Evolutionary conservation across 2,113 vertebrate species (phyloP).

Genomic region (Tyto alba): DNA sequence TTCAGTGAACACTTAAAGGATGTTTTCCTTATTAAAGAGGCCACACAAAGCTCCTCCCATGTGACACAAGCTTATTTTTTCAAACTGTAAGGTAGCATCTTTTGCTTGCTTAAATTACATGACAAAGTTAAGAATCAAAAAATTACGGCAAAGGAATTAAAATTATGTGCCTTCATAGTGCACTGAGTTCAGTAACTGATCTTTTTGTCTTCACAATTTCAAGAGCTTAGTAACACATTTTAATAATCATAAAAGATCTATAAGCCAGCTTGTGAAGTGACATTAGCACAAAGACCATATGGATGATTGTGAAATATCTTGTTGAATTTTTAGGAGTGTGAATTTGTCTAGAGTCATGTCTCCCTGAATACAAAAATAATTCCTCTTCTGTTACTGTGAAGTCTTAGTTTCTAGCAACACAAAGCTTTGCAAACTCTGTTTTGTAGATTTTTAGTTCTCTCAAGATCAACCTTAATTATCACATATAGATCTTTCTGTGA

Average conservation of each 20-base stretch:
- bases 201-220: constrained; percentile 52
- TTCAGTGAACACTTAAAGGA: not conserved
- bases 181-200: constrained; percentile 41
- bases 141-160: not conserved
- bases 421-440: not conserved
- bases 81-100: not conserved
- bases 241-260: constrained; percentile 62
- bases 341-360: constrained; percentile 54
- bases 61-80: not conserved
- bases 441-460: not conserved
- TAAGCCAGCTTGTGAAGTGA: constrained; percentile 62
- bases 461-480: not conserved
- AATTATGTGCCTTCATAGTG: not conserved
- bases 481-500: not conserved
- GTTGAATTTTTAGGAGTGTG: constrained; percentile 62
- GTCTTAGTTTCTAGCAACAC: not conserved
- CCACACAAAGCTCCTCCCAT: not conserved
- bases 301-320: constrained; percentile 63
- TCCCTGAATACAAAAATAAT: constrained; percentile 47
- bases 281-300: constrained; percentile 65
- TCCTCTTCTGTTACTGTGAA: constrained; percentile 48
- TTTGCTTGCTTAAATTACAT: not conserved
- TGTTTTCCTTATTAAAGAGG: not conserved
- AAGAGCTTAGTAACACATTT: constrained; percentile 47
- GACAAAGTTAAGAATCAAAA: not conserved